phyloP scores from a whole-genome alignment of 1,140 invertebrate genomes.

The Liolophura sinensis region DNA sequence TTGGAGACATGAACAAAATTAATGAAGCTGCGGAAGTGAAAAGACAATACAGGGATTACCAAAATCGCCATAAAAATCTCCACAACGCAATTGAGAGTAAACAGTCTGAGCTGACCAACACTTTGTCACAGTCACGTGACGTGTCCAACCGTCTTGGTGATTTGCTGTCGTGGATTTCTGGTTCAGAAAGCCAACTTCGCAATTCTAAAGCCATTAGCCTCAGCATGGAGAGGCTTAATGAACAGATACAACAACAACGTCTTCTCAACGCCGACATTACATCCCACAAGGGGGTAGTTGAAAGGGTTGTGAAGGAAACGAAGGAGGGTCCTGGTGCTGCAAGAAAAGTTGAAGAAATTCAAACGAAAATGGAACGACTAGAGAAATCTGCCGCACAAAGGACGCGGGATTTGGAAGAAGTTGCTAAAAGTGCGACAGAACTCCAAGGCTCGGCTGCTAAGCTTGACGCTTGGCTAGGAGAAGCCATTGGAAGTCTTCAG shows the following conservation, averaged over 20 bases:
- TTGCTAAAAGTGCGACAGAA: constrained; percentile 84
- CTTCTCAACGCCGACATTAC: constrained; percentile 81
- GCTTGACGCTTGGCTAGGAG: constrained; percentile 43
- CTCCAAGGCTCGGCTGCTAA: constrained; percentile 73
- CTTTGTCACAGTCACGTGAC: constrained; percentile 87
- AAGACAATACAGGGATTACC: constrained; percentile 86
- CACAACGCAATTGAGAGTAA: constrained; percentile 74
- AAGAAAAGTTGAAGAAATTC: constrained; percentile 86
- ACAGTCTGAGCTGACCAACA: constrained; percentile 83
- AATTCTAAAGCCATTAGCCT: constrained; percentile 81
- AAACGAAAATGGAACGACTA: constrained; percentile 89
- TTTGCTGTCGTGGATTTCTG: constrained; percentile 80
- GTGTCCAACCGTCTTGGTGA: constrained; percentile 87
- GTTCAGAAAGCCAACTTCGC: constrained; percentile 74
- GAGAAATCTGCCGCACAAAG: constrained; percentile 81
- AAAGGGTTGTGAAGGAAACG: constrained; percentile 31
- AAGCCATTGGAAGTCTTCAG: constrained; percentile 35
- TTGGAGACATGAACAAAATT: constrained; percentile 69
- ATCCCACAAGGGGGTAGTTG: constrained; percentile 69
- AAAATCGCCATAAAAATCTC: constrained; percentile 76
- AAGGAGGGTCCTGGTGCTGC: constrained; percentile 72
- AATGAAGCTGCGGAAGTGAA: constrained; percentile 63
- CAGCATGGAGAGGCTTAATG: constrained; percentile 85
- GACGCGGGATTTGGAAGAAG: constrained; percentile 90
- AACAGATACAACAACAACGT: constrained; percentile 84